phyloP scores from a whole-genome alignment of 2,113 vertebrate species.

The Suncus etruscus region DNA sequence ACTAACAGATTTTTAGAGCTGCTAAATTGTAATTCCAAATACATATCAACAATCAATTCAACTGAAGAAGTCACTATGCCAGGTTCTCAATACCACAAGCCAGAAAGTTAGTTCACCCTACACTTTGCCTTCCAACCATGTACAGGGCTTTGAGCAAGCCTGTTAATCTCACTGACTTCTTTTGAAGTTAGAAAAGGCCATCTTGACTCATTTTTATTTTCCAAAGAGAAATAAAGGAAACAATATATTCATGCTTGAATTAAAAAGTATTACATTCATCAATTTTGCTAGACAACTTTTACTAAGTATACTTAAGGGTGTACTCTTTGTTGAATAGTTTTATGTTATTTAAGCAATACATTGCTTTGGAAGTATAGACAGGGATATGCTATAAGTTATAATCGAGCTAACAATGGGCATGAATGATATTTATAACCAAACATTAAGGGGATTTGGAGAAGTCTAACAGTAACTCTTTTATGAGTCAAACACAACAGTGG shows the following conservation, averaged over 20 bases:
- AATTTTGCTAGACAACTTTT: neutral
- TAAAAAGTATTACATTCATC: neutral
- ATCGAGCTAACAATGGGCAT: neutral
- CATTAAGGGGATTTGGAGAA: neutral
- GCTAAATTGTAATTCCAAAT: neutral
- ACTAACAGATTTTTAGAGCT: neutral
- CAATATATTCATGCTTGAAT: neutral
- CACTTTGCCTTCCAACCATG: neutral
- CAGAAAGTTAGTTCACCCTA: neutral
- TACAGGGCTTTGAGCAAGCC: neutral
- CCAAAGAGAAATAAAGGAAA: neutral
- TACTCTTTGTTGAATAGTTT: neutral
- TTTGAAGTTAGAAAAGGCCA: neutral
- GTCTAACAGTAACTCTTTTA: neutral
- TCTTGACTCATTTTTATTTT: neutral
- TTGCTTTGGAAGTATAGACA: neutral
- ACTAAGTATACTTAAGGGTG: neutral
- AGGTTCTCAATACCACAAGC: rapidly evolving
- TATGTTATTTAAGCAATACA: neutral
- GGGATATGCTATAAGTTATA: neutral
- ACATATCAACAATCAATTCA: neutral
- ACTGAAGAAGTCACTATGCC: rapidly evolving
- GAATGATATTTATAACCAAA: neutral
- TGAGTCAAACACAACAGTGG: neutral
- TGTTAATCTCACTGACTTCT: neutral